Conservation (phyloP, 2,113 vertebrate species). For the Pica pica region DNA sequence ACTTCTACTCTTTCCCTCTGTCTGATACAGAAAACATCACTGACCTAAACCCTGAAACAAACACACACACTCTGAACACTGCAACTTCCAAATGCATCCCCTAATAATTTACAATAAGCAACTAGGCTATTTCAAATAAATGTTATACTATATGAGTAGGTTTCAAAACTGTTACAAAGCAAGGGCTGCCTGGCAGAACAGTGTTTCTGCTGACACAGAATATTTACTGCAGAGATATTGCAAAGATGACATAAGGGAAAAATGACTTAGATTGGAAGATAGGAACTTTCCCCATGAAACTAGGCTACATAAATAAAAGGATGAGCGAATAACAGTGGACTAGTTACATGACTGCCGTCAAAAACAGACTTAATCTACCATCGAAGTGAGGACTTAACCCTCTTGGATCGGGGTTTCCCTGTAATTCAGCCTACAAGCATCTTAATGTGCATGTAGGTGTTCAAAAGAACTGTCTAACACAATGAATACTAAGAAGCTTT, state of each 20-base stretch:
- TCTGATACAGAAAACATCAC: not conserved
- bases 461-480: not conserved
- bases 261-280: not conserved
- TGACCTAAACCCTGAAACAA: not conserved
- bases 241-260: not conserved
- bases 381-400: not conserved
- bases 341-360: rapidly evolving
- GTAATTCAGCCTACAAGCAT: not conserved
- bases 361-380: not conserved
- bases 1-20: not conserved
- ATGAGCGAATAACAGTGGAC: not conserved
- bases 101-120: not conserved
- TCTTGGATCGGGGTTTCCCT: not conserved
- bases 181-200: not conserved
- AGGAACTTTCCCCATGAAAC: not conserved
- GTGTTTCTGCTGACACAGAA: not conserved
- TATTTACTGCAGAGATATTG: not conserved
- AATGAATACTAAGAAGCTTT: not conserved
- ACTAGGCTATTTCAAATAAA: not conserved
- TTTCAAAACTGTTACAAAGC: not conserved
- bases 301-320: not conserved
- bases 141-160: not conserved
- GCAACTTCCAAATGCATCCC: not conserved
- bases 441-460: not conserved
- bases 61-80: not conserved